Evolutionary conservation across 2,113 vertebrate species (phyloP), one percentile per base, ranked within the genome.

Genomic region (Buteo buteo): DNA sequence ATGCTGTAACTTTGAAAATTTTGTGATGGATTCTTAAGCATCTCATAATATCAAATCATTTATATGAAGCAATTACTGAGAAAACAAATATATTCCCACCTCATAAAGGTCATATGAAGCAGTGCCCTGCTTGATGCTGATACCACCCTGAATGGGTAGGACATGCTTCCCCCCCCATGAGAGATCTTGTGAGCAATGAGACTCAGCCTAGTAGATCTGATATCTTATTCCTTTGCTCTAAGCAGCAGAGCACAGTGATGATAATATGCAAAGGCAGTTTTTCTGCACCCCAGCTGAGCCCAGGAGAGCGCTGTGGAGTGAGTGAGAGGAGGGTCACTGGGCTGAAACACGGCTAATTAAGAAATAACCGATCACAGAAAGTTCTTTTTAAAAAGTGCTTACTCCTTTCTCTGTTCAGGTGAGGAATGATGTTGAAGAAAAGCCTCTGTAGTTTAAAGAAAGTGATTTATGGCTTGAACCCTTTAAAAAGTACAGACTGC

Each of bases 111-210:
- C 19, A 7, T 4, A 12, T 5, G 55, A 62, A 13, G 38, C 13
- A 3, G 74, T 15, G 9, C 8, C 4, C 6, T 45, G 29, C 49
- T 16, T 36, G 81, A 22, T 61, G 38, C 47, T 13, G 25, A 12
- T 20, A 18, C n/a, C 34, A 17, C 31, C 22, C 2, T 2, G 17
- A 78, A 36, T 16, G 15, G 29, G 24, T 11, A 16, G 42, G 31
- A 36, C 2, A 1, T 38, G 24, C 38, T 3, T 2, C 13, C 7
- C 45, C 4, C 16, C 40, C 4, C 26, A 12, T 14, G 9, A 36
- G 45, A 34, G 70, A 38, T 29, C 31, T 50, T 26, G 58, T 42
- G 72, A 44, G 58, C 42, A 13, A 3, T 8, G 29, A 22, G 47
- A 5, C 21, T 40, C 17, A 24, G 45, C 34, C n/a, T 8, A 8